A percentile compares a stretch with the other conserved stretches of the same genome.
phyloP scores from a whole-genome alignment of 2,113 vertebrate genomes.

The Prietella phreatophila region DNA sequence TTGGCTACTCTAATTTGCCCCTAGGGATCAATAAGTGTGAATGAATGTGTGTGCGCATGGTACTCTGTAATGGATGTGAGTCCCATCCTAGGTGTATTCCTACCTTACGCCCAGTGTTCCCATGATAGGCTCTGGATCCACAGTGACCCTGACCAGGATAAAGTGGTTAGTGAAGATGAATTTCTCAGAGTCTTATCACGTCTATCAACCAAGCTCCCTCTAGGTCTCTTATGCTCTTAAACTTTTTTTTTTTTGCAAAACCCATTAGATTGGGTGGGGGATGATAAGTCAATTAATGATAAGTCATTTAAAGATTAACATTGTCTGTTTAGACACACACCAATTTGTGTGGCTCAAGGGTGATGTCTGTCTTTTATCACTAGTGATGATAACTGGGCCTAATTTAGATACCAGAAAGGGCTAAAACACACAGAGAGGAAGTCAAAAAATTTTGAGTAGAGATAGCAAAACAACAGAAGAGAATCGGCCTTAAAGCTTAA shows the following conservation, averaged over 20 bases:
- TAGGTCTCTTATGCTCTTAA: neutral
- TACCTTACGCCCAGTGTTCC: neutral
- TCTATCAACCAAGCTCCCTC: neutral
- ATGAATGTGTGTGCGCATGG: neutral
- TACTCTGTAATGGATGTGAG: neutral
- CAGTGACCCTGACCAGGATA: neutral
- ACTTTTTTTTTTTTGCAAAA: neutral
- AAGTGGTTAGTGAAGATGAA: neutral
- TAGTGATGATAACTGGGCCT: neutral
- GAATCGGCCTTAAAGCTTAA: neutral
- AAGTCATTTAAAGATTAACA: neutral
- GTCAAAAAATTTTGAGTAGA: neutral
- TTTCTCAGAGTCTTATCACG: neutral
- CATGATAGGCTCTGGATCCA: neutral
- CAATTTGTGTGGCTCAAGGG: neutral
- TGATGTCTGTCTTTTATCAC: neutral
- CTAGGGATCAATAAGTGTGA: neutral
- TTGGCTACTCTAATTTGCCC: neutral
- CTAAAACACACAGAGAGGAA: neutral
- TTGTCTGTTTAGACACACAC: neutral
- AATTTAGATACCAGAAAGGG: neutral
- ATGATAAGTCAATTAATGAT: neutral
- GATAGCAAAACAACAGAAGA: neutral
- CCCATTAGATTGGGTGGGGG: neutral
- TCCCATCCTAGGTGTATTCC: neutral